phyloP scores from a whole-genome alignment of 2,888 invertebrate species.

The Agapostemon virescens region DNA sequence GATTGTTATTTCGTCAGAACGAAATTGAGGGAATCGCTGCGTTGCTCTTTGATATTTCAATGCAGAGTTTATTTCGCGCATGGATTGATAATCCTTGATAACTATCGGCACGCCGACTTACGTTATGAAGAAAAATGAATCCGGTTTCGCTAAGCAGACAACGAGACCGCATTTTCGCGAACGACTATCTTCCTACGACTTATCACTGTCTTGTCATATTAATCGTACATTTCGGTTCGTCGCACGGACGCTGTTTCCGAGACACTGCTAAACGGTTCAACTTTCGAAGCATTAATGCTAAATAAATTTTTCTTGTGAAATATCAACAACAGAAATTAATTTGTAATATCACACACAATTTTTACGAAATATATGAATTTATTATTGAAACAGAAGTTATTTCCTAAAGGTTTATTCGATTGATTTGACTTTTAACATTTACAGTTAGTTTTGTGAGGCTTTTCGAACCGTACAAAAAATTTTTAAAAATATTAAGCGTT shows the following conservation, averaged over 20 bases:
- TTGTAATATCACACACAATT: too few species aligned
- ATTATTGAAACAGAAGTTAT: too few species aligned
- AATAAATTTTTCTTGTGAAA: too few species aligned
- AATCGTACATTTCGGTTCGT: conserved; percentile 5
- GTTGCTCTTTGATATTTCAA: background rate
- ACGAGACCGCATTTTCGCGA: background rate
- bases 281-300: too few species aligned
- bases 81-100: background rate
- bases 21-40: background rate
- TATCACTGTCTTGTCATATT: background rate
- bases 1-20: background rate
- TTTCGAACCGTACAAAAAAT: too few species aligned
- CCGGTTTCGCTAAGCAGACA: background rate
- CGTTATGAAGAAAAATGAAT: background rate
- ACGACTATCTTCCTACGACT: background rate
- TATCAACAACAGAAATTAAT: too few species aligned
- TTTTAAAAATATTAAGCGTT: too few species aligned
- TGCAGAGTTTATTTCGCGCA: background rate
- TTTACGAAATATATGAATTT: too few species aligned
- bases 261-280: too few species aligned
- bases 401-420: too few species aligned
- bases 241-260: background rate
- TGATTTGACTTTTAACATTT: too few species aligned
- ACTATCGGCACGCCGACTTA: background rate
- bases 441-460: too few species aligned